A percentile compares a stretch with the other conserved stretches of the same genome.
These are phyloP conservation scores for Encarsia formosa DNA, from an alignment of 2,888 invertebrate species.

Conservation along the genomic window DNA sequence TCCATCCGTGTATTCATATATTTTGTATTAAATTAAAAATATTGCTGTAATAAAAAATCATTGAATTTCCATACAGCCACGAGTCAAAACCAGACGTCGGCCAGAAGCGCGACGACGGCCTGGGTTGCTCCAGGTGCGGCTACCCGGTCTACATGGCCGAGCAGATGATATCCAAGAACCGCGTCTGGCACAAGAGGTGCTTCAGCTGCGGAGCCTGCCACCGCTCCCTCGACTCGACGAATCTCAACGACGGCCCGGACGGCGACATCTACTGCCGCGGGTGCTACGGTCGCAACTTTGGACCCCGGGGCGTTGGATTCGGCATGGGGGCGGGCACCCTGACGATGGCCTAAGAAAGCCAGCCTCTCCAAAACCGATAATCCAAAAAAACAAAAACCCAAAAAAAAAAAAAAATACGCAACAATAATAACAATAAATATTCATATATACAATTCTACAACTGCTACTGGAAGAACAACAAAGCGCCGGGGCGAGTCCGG, in stretches of 20 bases:
- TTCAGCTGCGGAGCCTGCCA: constrained; percentile 88
- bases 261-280: constrained; percentile 90
- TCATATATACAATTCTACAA: too few species aligned
- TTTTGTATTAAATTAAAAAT: not conserved
- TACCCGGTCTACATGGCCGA: constrained; percentile 93
- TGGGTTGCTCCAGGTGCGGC: constrained; percentile 83
- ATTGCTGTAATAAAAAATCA: not conserved
- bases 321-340: constrained; percentile 88
- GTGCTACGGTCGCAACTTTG: constrained; percentile 83
- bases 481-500: too few species aligned
- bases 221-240: constrained; percentile 85
- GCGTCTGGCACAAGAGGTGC: constrained; percentile 89
- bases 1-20: too few species aligned
- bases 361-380: too few species aligned
- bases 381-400: too few species aligned
- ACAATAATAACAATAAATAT: too few species aligned
- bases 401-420: too few species aligned
- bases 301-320: constrained; percentile 85
- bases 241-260: constrained; percentile 86
- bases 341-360: constrained; percentile 69
- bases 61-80: constrained; percentile 53
- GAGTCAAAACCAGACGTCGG: constrained; percentile 73
- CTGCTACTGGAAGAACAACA: too few species aligned
- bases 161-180: constrained; percentile 92
- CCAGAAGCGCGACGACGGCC: constrained; percentile 68